Evolutionary conservation across 2,888 invertebrate species (phyloP).

Genomic region (Sarcophaga subvicina): DNA sequence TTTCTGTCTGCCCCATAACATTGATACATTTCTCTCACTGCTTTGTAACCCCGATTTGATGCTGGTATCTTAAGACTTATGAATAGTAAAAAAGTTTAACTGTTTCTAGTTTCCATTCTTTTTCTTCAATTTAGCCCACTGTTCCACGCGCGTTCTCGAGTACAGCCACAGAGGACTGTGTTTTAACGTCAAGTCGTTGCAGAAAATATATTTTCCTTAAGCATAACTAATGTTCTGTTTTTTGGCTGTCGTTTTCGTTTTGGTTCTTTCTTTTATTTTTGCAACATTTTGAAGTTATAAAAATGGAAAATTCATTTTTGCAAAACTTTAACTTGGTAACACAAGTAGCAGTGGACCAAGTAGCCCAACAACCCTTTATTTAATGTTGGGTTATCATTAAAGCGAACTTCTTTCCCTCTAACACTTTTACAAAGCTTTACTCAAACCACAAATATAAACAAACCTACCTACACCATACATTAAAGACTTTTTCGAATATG

Average conservation of each 20-base stretch:
- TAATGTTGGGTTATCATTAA: slow-evolving; percentile 35
- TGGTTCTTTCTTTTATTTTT: slow-evolving; percentile 10
- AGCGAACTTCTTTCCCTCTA: slow-evolving; percentile 6
- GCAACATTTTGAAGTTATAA: slow-evolving; percentile 48
- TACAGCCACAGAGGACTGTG: slow-evolving; percentile 72
- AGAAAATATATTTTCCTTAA: slow-evolving; percentile 78
- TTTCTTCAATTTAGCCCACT: slow-evolving; percentile 31
- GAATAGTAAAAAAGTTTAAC: too few relatives aligned
- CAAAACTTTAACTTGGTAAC: slow-evolving; percentile 62
- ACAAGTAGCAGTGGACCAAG: slow-evolving; percentile 26
- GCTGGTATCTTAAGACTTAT: too few relatives aligned
- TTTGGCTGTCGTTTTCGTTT: slow-evolving; percentile 53
- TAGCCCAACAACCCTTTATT: slow-evolving; percentile 46
- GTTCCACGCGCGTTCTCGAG: slow-evolving; percentile 70
- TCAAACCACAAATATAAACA: slow-evolving; percentile 1
- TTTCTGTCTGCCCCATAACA: too few relatives aligned
- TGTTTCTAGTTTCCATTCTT: too few relatives aligned
- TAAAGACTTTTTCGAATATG: slow-evolving; percentile 39
- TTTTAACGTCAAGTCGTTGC: slow-evolving; percentile 69
- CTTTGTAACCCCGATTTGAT: too few relatives aligned
- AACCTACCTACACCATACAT: not conserved
- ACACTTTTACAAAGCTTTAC: too few relatives aligned
- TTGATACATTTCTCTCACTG: too few relatives aligned
- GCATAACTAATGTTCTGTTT: slow-evolving; percentile 78
- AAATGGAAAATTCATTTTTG: slow-evolving; percentile 65